These are phyloP conservation scores for Periophthalmus magnuspinnatus DNA, from an alignment of 2,797 vertebrate genomes.

Conservation along the genomic window DNA sequence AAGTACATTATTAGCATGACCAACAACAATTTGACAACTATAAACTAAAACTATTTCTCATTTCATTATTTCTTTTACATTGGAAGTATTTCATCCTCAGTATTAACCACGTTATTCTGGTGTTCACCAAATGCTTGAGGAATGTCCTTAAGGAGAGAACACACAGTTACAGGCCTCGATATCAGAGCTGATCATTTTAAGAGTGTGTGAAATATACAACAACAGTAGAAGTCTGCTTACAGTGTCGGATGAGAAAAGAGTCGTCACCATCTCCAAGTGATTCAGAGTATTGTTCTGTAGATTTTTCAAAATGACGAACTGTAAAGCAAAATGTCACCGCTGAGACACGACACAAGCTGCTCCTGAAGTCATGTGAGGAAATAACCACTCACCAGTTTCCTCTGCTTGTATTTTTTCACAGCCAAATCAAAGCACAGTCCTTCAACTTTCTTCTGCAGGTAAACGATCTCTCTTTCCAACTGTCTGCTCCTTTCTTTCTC, in stretches of 20 bases:
- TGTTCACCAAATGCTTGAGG: slow-evolving; percentile 19
- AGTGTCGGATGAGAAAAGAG: slow-evolving; percentile 52
- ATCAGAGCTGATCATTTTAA: background rate
- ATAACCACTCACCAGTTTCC: slow-evolving; percentile 71
- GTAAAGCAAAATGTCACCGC: slow-evolving; percentile 9
- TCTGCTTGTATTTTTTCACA: slow-evolving; percentile 70
- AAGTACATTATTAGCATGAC: background rate
- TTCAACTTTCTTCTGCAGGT: slow-evolving; percentile 65
- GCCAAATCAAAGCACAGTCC: slow-evolving; percentile 69
- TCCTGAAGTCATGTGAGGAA: background rate
- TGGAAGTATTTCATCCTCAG: slow-evolving; percentile 1
- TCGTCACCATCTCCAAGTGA: slow-evolving; percentile 48
- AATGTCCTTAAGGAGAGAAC: slow-evolving; percentile 40
- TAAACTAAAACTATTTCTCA: background rate
- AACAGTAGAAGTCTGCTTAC: slow-evolving; percentile 50
- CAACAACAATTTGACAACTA: background rate
- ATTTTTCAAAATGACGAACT: slow-evolving; percentile 66
- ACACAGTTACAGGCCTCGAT: background rate
- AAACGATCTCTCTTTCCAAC: slow-evolving; percentile 60
- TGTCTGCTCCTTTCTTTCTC: slow-evolving; percentile 68
- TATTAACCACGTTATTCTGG: background rate
- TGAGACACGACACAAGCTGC: background rate
- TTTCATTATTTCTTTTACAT: slow-evolving; percentile 35
- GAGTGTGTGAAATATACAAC: background rate
- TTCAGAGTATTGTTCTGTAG: slow-evolving; percentile 58